Evolutionary conservation across 2,888 invertebrate genomes (phyloP).

Genomic region (Lepidochitona cinerea): DNA sequence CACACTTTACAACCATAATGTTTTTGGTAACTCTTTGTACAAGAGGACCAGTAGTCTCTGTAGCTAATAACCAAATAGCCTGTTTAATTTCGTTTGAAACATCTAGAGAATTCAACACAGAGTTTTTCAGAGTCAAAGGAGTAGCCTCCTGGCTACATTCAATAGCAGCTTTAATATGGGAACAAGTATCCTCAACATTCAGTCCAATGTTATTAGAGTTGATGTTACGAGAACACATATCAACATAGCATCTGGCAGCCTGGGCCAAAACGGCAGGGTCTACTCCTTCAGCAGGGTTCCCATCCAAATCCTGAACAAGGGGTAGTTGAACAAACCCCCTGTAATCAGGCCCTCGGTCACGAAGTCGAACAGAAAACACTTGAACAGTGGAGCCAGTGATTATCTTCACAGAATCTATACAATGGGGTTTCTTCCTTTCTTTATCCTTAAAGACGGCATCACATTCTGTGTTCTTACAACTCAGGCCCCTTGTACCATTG

Average conservation of each 20-base stretch:
- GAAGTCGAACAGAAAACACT: conserved; percentile 79
- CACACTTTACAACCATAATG: conserved; percentile 81
- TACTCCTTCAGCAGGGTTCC: conserved; percentile 63
- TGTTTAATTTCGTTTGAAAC: conserved; percentile 76
- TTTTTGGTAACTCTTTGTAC: conserved; percentile 81
- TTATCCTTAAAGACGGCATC: conserved; percentile 78
- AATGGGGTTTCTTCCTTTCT: conserved; percentile 73
- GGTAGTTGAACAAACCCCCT: conserved; percentile 81
- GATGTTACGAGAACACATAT: conserved; percentile 62
- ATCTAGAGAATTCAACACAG: conserved; percentile 76
- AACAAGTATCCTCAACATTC: conserved; percentile 72
- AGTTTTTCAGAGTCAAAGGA: conserved; percentile 76
- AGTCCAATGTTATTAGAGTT: conserved; percentile 27
- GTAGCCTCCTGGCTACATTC: conserved; percentile 77
- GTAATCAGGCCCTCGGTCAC: conserved; percentile 80
- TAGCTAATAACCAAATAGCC: conserved; percentile 76
- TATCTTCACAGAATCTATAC: conserved; percentile 79
- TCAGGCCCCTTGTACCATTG: conserved; percentile 82
- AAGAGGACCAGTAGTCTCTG: conserved; percentile 76
- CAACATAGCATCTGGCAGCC: conserved; percentile 69
- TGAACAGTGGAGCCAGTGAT: conserved; percentile 75
- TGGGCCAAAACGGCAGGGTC: conserved; percentile 61
- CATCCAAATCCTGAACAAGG: conserved; percentile 66
- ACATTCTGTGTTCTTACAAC: conserved; percentile 82
- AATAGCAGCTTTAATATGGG: conserved; percentile 79